Percentiles rank a stretch among this genome's conserved stretches.
Conservation (phyloP, 1,140 invertebrate genomes). For the silkworm (Bombyx mori) region ASM3026992v2 NC_085124.1:15561001-15561500, state of each 20-base stretch:
- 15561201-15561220: too few relatives aligned
- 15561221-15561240: too few relatives aligned
- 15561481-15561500: too few relatives aligned
- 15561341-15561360: too few relatives aligned
- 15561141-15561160: too few relatives aligned
- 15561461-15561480: too few relatives aligned
- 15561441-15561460: constrained; percentile 16
- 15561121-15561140: not conserved
- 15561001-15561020: too few relatives aligned
- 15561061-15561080: not conserved
- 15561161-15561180: too few relatives aligned
- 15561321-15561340: not conserved
- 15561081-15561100: not conserved
- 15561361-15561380: constrained; percentile 20
- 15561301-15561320: not conserved
- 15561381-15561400: constrained; percentile 32
- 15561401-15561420: constrained; percentile 36
- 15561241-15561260: too few relatives aligned
- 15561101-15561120: not conserved
- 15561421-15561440: constrained; percentile 37
- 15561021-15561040: not conserved
- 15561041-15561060: constrained; percentile 1
- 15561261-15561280: too few relatives aligned
- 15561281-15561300: too few relatives aligned
- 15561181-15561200: too few relatives aligned